phyloP scores from a whole-genome alignment of 2,113 vertebrate species.

The Nettapus auritus region DNA sequence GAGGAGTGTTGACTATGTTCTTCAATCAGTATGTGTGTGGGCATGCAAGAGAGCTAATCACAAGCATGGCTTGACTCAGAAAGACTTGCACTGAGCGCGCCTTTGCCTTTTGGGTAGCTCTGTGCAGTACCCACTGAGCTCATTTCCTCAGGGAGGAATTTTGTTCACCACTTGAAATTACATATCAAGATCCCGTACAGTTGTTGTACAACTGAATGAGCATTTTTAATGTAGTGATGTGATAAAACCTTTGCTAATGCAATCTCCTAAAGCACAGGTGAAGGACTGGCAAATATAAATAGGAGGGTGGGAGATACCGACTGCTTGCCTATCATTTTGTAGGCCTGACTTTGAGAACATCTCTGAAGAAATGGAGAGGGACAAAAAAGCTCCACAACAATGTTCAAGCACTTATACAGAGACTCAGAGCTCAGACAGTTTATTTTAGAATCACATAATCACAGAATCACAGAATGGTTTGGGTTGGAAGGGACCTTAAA shows the following conservation, averaged over 20 bases:
- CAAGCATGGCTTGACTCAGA: background rate
- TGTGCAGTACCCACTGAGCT: background rate
- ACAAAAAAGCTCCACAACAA: background rate
- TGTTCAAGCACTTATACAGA: background rate
- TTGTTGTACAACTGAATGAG: background rate
- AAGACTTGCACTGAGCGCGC: accelerated
- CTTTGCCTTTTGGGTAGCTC: background rate
- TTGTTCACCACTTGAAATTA: background rate
- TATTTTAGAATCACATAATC: background rate
- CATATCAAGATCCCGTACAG: background rate
- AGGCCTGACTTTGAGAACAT: background rate
- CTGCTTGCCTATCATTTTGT: background rate
- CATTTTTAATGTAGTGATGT: background rate
- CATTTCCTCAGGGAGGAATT: background rate
- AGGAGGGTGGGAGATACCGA: background rate
- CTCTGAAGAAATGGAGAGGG: background rate
- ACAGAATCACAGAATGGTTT: too few relatives aligned
- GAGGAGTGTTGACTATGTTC: background rate
- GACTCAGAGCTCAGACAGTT: background rate
- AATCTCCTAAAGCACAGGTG: background rate
- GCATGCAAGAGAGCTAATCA: background rate
- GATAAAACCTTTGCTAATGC: background rate
- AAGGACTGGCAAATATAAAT: background rate
- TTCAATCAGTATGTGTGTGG: background rate
- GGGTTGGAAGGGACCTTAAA: too few relatives aligned